Evolutionary conservation across 2,113 vertebrate genomes (phyloP).

Genomic region (Oryzias melastigma): DNA sequence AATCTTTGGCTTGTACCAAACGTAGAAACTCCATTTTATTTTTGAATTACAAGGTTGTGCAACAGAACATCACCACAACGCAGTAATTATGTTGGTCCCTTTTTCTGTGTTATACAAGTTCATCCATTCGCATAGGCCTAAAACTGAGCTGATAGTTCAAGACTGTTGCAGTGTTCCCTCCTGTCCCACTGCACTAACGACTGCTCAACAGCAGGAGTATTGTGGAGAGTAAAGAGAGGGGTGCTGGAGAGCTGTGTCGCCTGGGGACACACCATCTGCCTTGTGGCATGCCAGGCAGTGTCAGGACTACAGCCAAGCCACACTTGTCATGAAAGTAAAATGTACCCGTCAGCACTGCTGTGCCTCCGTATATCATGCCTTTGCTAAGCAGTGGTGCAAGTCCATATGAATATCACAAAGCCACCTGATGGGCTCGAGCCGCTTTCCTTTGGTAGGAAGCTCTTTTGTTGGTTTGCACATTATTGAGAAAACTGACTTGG

Average conservation of each 20-base stretch:
- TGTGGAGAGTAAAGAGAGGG: conserved; percentile 43
- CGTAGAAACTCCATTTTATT: no score
- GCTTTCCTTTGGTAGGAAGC: conserved; percentile 22
- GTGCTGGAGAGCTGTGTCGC: conserved; percentile 36
- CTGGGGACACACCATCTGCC: conserved; percentile 75
- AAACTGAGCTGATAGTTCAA: conserved; percentile 25
- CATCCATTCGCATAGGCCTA: no score
- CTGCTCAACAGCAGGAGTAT: conserved; percentile 57
- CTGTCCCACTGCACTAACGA: conserved; percentile 56
- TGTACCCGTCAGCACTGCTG: conserved; percentile 43
- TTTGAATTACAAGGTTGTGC: no score
- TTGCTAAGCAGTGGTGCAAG: conserved; percentile 41
- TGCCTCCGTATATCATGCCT: conserved; percentile 34
- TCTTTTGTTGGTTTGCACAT: conserved; percentile 28
- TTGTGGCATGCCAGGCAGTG: conserved; percentile 68
- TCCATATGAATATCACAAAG: conserved; percentile 46
- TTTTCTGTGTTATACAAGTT: no score
- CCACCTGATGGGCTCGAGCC: conserved; percentile 38
- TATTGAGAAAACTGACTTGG: conserved; percentile 34
- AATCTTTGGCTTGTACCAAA: no score
- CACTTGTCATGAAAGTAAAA: conserved; percentile 70
- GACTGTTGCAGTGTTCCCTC: conserved; percentile 43
- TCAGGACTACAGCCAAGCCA: conserved; percentile 68
- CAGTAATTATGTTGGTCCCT: no score
- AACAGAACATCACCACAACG: no score